Conservation (phyloP, 2,113 vertebrate species). For the Phainopepla nitens region DNA sequence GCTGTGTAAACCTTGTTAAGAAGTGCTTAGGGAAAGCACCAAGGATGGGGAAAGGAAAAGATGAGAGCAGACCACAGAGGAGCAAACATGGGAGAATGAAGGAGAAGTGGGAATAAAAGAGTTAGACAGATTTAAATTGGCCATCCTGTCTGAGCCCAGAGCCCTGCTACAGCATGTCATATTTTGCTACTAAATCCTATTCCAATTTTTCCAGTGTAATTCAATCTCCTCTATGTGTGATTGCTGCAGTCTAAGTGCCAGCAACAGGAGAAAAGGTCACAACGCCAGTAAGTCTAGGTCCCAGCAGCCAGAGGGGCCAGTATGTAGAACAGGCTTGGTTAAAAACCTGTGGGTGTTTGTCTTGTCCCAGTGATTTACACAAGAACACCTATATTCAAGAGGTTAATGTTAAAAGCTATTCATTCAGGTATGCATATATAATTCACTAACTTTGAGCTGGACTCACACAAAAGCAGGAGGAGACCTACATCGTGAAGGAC, state of each 20-base stretch:
- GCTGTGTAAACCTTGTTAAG: background rate
- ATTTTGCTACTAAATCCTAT: background rate
- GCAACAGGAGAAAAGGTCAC: background rate
- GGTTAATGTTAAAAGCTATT: background rate
- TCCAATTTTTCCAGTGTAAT: background rate
- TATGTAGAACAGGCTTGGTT: background rate
- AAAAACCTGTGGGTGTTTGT: background rate
- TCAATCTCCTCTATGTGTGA: background rate
- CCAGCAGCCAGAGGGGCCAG: background rate
- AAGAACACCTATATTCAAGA: background rate
- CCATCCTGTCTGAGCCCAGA: background rate
- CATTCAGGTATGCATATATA: background rate
- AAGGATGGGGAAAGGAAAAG: background rate
- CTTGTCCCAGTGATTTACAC: background rate
- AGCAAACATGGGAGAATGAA: background rate
- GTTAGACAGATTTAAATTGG: background rate
- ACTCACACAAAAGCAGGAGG: background rate
- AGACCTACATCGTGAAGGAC: background rate
- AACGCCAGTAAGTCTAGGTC: rapidly evolving
- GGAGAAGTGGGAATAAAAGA: background rate
- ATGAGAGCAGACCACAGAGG: background rate
- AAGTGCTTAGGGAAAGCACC: background rate
- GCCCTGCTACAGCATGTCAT: background rate
- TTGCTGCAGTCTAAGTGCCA: background rate
- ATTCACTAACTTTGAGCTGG: background rate